These are phyloP conservation scores for Crocuta crocuta DNA, from an alignment of 2,113 vertebrate genomes.

Conservation along the genomic window DNA sequence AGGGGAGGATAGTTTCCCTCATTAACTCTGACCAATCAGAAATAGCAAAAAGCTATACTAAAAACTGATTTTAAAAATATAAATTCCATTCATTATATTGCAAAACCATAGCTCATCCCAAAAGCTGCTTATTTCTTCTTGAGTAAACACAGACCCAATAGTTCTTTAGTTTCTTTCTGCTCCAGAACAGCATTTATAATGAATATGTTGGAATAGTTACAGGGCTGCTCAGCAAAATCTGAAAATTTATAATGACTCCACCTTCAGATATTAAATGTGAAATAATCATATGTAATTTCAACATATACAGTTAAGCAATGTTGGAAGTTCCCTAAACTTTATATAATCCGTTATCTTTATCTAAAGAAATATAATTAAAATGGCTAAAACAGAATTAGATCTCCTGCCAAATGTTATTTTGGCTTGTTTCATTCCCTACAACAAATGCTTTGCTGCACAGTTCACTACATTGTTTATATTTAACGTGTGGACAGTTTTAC, in stretches of 20 bases:
- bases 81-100: neutral
- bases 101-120: neutral
- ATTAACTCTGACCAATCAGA: neutral
- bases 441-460: neutral
- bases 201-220: neutral
- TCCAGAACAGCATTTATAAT: neutral
- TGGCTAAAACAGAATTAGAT: neutral
- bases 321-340: slow-evolving; percentile 8
- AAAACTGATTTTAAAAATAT: neutral
- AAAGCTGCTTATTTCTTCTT: neutral
- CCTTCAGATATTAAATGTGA: neutral
- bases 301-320: neutral
- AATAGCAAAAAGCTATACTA: neutral
- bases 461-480: neutral
- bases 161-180: neutral
- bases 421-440: neutral
- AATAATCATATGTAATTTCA: neutral
- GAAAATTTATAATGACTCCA: neutral
- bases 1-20: neutral
- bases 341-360: slow-evolving; percentile 42
- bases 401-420: slow-evolving; percentile 29
- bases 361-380: neutral
- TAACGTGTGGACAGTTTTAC: neutral
- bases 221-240: neutral
- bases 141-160: neutral